Evolutionary conservation across 2,113 vertebrate genomes (phyloP).

Genomic region (Plectropomus leopardus): DNA sequence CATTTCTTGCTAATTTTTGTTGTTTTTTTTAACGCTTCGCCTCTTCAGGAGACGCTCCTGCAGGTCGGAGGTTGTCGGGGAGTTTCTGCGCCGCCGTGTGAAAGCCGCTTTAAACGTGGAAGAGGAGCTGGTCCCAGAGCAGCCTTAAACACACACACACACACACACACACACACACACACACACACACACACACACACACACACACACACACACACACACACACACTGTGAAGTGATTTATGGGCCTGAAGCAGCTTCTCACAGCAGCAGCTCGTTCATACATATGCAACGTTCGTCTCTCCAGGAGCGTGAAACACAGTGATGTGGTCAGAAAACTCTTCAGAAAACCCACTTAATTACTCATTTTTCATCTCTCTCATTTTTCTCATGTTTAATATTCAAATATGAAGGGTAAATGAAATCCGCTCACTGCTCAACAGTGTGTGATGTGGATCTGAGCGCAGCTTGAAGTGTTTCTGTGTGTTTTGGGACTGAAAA

Average conservation of each 20-base stretch:
- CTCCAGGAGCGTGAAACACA: constrained; percentile 63
- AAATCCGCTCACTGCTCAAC: neutral
- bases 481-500: neutral
- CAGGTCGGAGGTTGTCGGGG: too few relatives aligned
- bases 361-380: neutral
- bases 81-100: too few relatives aligned
- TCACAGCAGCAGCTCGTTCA: constrained; percentile 24
- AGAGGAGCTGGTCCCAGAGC: too few relatives aligned
- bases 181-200: constrained; percentile 25
- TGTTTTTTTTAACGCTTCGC: too few relatives aligned
- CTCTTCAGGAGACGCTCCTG: too few relatives aligned
- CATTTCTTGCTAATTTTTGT: too few relatives aligned
- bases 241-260: too few relatives aligned
- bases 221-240: too few relatives aligned
- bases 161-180: neutral
- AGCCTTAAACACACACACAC: neutral
- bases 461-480: neutral
- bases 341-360: constrained; percentile 5
- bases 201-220: too few relatives aligned
- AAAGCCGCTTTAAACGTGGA: too few relatives aligned
- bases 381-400: constrained; percentile 11
- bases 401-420: constrained; percentile 5
- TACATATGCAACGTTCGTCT: constrained; percentile 35
- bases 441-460: neutral
- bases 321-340: constrained; percentile 67